phyloP scores from a whole-genome alignment of 2,888 invertebrate genomes.

The Imbricaverruca yamaguchii region DNA sequence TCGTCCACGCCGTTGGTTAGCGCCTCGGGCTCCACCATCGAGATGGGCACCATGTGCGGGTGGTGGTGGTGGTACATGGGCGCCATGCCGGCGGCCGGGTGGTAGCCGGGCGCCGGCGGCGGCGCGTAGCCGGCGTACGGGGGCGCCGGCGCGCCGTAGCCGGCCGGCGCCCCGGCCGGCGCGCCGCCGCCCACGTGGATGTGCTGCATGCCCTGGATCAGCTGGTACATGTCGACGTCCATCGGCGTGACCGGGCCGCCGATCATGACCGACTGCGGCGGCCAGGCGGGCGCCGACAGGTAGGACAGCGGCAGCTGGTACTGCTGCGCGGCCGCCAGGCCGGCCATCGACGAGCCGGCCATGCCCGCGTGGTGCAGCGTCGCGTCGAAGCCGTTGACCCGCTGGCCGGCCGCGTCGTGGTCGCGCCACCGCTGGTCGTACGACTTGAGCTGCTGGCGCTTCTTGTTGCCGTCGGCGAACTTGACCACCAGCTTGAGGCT shows the following conservation, averaged over 20 bases:
- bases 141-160: neutral
- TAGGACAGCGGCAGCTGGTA: neutral
- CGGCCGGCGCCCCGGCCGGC: neutral
- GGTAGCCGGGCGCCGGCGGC: constrained; percentile 3
- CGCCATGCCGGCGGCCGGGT: neutral
- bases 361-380: neutral
- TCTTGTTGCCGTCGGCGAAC: constrained; percentile 75
- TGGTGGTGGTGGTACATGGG: constrained; percentile 5
- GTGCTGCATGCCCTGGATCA: constrained; percentile 18
- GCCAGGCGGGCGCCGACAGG: neutral
- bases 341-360: neutral
- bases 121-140: constrained; percentile 3
- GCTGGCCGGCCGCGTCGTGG: neutral
- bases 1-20: neutral
- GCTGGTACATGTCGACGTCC: constrained; percentile 1
- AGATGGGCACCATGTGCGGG: constrained; percentile 3
- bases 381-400: neutral
- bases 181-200: neutral
- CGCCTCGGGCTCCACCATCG: constrained; percentile 9
- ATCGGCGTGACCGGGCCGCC: neutral
- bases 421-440: constrained; percentile 5
- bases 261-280: constrained; percentile 3
- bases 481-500: constrained; percentile 93
- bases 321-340: neutral
- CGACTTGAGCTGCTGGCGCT: constrained; percentile 30